Evolutionary conservation across 2,888 invertebrate species (phyloP).

Genomic region (Macrophya alboannulata): DNA sequence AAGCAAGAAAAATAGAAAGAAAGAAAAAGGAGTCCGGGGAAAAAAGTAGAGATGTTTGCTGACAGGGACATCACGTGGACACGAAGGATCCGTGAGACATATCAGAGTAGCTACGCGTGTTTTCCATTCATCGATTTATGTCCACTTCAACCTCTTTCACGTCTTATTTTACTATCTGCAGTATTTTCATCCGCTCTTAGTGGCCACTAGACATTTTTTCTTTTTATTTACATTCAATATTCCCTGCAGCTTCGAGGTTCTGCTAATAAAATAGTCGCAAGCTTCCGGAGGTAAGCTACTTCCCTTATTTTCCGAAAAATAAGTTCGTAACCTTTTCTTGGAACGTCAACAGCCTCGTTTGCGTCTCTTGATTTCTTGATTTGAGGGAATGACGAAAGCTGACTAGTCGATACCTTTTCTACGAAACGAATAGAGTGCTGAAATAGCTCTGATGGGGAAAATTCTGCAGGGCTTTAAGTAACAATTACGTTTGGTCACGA

Average conservation of each 20-base stretch:
- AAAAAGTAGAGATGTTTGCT: constrained; percentile 37
- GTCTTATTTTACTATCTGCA: constrained; percentile 15
- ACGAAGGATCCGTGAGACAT: constrained; percentile 14
- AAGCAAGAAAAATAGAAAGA: constrained; percentile 6
- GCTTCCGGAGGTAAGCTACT: background rate
- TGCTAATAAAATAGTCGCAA: background rate
- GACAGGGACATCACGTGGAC: constrained; percentile 40
- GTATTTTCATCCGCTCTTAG: background rate
- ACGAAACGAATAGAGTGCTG: background rate
- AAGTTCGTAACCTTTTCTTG: background rate
- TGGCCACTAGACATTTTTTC: no score
- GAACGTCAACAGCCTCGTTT: background rate
- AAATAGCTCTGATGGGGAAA: background rate
- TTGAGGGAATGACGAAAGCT: background rate
- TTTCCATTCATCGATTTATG: constrained; percentile 73
- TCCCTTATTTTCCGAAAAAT: background rate
- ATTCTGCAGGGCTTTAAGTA: background rate
- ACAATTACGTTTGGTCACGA: constrained; percentile 12
- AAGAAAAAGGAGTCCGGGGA: background rate
- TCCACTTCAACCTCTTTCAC: background rate
- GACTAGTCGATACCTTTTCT: background rate
- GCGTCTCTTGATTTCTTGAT: background rate
- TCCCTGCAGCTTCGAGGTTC: background rate
- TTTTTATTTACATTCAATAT: background rate
- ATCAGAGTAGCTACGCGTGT: constrained; percentile 75